These are phyloP conservation scores for Colossoma macropomum DNA, from an alignment of 2,113 vertebrate genomes.

Conservation along the genomic window DNA sequence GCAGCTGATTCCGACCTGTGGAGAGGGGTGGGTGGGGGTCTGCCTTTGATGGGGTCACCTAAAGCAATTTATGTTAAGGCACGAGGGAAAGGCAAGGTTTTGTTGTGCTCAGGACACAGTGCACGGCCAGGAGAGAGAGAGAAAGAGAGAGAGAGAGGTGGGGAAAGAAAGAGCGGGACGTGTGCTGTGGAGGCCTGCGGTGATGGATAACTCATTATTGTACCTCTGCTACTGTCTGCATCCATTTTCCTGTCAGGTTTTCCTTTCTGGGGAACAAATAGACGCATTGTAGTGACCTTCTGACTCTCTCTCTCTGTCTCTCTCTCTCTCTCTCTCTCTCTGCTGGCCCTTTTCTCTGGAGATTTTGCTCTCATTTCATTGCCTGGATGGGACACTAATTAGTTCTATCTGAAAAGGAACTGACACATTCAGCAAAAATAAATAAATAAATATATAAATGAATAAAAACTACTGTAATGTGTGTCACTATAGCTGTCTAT, in stretches of 20 bases:
- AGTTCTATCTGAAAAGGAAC: not conserved
- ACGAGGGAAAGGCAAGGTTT: not conserved
- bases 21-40: not conserved
- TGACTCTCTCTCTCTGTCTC: slow-evolving; percentile 6
- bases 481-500: not conserved
- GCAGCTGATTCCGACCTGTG: slow-evolving; percentile 7
- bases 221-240: slow-evolving; percentile 40
- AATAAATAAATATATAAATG: too few relatives aligned
- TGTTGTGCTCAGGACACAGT: slow-evolving; percentile 31
- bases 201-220: slow-evolving; percentile 53
- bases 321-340: not conserved
- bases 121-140: not conserved
- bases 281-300: slow-evolving; percentile 25
- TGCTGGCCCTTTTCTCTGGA: not conserved
- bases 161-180: not conserved
- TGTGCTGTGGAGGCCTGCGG: not conserved
- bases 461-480: too few relatives aligned
- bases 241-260: slow-evolving; percentile 51
- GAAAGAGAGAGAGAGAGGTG: not conserved
- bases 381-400: slow-evolving; percentile 1
- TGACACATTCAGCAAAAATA: not conserved
- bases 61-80: slow-evolving; percentile 32
- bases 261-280: slow-evolving; percentile 14
- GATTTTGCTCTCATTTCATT: slow-evolving; percentile 9
- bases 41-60: slow-evolving; percentile 51